Evolutionary conservation across 2,888 invertebrate genomes (phyloP).

Genomic region (Thymelicus acteon): DNA sequence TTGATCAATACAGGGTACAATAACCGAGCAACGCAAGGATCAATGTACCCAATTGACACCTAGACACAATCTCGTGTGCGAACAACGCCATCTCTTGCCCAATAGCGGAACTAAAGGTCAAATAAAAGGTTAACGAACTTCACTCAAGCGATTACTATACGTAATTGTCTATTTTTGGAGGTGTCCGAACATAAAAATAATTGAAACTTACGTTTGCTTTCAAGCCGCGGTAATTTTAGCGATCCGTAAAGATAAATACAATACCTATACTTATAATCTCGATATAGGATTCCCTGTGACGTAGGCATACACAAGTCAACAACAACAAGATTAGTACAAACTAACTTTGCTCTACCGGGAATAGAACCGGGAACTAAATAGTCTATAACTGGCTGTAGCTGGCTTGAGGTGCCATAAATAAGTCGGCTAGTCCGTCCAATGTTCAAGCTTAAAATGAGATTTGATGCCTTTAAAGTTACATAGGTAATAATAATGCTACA

Average conservation of each 20-base stretch:
- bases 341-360: no score
- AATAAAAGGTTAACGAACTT: constrained; percentile 48
- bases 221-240: constrained; percentile 5
- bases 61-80: constrained; percentile 50
- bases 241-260: constrained; percentile 3
- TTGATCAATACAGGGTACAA: constrained; percentile 55
- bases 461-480: no score
- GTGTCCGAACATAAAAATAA: constrained; percentile 44
- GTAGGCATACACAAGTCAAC: background rate
- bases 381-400: no score
- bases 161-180: constrained; percentile 51
- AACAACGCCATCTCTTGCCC: constrained; percentile 55
- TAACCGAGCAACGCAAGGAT: constrained; percentile 57
- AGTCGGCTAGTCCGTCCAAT: no score
- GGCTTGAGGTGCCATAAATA: no score
- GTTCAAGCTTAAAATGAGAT: no score
- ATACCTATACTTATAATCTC: background rate
- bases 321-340: background rate
- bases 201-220: constrained; percentile 37
- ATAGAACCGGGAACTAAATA: no score
- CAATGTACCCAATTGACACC: constrained; percentile 63
- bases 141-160: constrained; percentile 44
- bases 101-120: constrained; percentile 50
- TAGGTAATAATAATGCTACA: no score
- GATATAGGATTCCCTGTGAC: no score